Percentiles rank a stretch among this genome's conserved stretches.
phyloP scores from a whole-genome alignment of 2,797 vertebrate species.

The Pelobates cultripes region DNA sequence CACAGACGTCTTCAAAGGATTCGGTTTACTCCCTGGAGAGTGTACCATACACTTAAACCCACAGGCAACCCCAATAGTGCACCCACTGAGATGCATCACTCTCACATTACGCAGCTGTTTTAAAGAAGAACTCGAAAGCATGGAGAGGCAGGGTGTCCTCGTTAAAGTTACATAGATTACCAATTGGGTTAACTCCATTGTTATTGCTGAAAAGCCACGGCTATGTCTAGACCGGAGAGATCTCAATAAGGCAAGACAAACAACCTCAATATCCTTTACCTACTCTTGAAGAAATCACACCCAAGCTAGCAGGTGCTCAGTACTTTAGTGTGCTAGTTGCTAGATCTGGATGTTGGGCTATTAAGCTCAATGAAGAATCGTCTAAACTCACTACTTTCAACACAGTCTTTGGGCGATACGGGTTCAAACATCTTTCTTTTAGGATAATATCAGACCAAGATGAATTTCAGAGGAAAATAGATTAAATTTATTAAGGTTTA shows the following conservation, averaged over 20 bases:
- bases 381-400: background rate
- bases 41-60: slow-evolving; percentile 1
- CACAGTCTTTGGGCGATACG: background rate
- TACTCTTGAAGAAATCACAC: background rate
- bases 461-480: background rate
- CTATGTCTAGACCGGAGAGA: background rate
- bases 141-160: background rate
- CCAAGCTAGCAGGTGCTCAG: background rate
- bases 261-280: background rate
- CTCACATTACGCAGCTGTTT: background rate
- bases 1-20: slow-evolving; percentile 1
- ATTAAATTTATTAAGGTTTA: background rate
- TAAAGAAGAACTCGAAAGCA: background rate
- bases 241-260: background rate
- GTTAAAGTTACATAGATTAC: background rate
- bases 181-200: background rate
- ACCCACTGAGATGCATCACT: background rate
- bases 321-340: background rate
- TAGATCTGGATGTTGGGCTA: too few species aligned
- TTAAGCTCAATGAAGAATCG: too few species aligned
- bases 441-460: background rate
- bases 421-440: background rate
- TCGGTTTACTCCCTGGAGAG: slow-evolving; percentile 1
- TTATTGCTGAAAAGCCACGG: slow-evolving; percentile 1
- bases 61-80: background rate